Percentiles rank a stretch among this genome's conserved stretches.
Evolutionary conservation across 2,888 invertebrate species (phyloP).

Genomic region (Argyresthia albistria): DNA sequence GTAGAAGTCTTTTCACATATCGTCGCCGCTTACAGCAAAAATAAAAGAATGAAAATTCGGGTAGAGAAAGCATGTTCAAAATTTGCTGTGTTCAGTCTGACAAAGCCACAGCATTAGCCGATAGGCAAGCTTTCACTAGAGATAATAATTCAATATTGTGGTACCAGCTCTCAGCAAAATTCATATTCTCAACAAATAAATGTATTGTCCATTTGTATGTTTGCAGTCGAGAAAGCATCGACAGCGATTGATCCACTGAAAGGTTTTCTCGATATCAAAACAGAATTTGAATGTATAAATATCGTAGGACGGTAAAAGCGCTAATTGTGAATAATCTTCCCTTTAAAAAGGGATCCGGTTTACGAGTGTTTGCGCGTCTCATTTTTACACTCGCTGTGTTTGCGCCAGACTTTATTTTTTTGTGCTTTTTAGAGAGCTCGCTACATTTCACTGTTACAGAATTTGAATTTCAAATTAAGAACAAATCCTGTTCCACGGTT

Average conservation of each 20-base stretch:
- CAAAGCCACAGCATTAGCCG: too few species aligned
- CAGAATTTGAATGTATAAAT: neutral
- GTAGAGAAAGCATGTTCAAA: too few species aligned
- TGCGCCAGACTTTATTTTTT: constrained; percentile 45
- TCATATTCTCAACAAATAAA: too few species aligned
- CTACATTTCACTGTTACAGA: constrained; percentile 42
- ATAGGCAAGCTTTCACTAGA: too few species aligned
- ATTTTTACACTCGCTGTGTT: constrained; percentile 56
- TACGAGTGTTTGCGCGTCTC: constrained; percentile 38
- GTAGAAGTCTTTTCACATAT: too few species aligned
- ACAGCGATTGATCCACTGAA: neutral
- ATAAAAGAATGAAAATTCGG: too few species aligned
- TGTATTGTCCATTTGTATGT: too few species aligned
- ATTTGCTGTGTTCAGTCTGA: too few species aligned
- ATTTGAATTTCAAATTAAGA: constrained; percentile 59
- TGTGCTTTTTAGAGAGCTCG: constrained; percentile 31
- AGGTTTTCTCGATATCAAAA: neutral
- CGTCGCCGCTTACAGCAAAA: too few species aligned
- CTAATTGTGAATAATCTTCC: constrained; percentile 1
- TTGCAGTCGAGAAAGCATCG: too few species aligned
- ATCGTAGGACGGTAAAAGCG: neutral
- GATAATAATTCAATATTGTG: too few species aligned
- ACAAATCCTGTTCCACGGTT: constrained; percentile 45
- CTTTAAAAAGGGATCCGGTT: constrained; percentile 18
- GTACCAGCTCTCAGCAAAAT: too few species aligned